Evolutionary conservation across 2,888 invertebrate genomes (phyloP).

Genomic region (Copidosoma aretas): DNA sequence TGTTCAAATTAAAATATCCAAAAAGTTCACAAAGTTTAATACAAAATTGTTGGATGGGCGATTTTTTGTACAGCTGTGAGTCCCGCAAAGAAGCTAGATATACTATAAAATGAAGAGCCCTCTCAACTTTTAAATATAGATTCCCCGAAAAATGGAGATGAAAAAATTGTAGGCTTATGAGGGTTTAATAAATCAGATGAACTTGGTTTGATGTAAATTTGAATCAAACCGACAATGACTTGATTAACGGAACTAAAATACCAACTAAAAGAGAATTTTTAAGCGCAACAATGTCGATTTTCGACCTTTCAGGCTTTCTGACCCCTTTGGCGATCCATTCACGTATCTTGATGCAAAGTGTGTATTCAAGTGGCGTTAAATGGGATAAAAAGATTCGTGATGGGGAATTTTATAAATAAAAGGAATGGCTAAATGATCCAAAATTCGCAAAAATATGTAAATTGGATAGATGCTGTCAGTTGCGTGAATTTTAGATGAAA

Average conservation of each 20-base stretch:
- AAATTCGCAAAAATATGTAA: neutral
- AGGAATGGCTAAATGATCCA: constrained; percentile 1
- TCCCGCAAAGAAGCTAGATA: neutral
- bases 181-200: neutral
- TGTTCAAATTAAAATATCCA: neutral
- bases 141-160: no score
- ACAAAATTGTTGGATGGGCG: constrained; percentile 13
- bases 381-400: neutral
- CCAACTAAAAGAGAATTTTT: constrained; percentile 7
- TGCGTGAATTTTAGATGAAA: neutral
- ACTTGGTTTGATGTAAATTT: neutral
- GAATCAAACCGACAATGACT: neutral
- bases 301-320: constrained; percentile 4
- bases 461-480: neutral
- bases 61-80: constrained; percentile 1
- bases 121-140: no score
- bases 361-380: neutral
- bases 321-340: constrained; percentile 6
- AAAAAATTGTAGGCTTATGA: constrained; percentile 7
- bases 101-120: neutral
- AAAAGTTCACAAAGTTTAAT: neutral
- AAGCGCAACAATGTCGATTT: constrained; percentile 4
- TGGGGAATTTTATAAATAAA: neutral
- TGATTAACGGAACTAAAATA: neutral
- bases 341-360: constrained; percentile 4